Base-by-base conservation (phyloP, 2,888 invertebrate genomes). In the Drosophila demipolita region DNA sequence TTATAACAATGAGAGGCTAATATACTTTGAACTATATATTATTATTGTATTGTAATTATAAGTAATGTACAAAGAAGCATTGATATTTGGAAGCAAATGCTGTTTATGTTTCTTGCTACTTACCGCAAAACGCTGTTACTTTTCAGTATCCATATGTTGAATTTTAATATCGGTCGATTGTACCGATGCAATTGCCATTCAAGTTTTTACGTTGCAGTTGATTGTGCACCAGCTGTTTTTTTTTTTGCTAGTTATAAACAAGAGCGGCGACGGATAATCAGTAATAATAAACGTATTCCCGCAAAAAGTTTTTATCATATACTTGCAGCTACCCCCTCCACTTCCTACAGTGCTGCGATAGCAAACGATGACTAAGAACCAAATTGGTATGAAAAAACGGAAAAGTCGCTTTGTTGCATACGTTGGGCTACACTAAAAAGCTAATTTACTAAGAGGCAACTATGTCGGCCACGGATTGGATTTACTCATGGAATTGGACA, bases 401-500 rank as follows among this genome's bases (percentile, higher is more conserved):
- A 69, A 64, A 62, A 62, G 45, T 40, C 29, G 61, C 48, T 11
- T 53, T 50, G 15, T 29, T 15, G 35, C 23, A n/a, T 29, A 55
- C 29, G 35, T 48, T 29, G 64, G 38, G 15, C 35, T 40, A 17
- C 63, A 23, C 29, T 66, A 53, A 64, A 49, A 20, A 42, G 11
- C 8, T 49, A 11, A 11, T 29, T 11, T 12, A 42, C 26, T 5
- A 6, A 29, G 12, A 26, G n/a, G 9, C 20, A 45, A 32, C 45
- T 9, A 87, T 91, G 87, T 70, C 75, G 40, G 54, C 69, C 23
- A 68, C 66, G 5, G 83, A 78, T 63, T 82, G 82, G 78, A 78
- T 83, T 64, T 81, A 87, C 17, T 65, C 75, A 11, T 96, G 96
- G 96, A 94, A 95, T 88, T 97, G 97, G 96, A 95, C 95, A 73